Evolutionary conservation across 1,140 invertebrate species (phyloP), one percentile per base, ranked within the genome.

Genomic region (Heliconius nattereri): DNA sequence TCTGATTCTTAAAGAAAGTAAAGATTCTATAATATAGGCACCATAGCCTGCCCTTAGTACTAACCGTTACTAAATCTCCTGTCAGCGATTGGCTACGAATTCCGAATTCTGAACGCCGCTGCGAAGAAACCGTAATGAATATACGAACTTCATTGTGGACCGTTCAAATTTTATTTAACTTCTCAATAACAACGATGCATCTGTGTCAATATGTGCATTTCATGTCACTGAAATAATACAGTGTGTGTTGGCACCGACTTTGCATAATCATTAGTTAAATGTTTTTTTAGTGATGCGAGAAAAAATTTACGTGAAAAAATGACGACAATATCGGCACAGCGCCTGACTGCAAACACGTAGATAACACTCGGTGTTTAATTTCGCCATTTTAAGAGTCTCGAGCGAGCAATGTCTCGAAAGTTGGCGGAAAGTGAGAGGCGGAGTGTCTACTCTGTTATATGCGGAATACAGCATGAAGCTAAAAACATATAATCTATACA

Each of bases 91-190:
- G 71, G 54, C 54, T 73, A 81, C 71, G 83, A 89, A 89, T 90
- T 83, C 89, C 87, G 72, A 84, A 90, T 88, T 88, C 71, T 87
- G 57, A 85, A 88, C 87, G 87, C 80, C 86, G 87, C 80, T 81
- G 70, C 75, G 78, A 82, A 76, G 60, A 29, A 83, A 76, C 75
- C 80, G 70, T 85, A 82, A 82, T 86, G 87, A 89, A 88, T 88
- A 88, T 86, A 84, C 80, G 84, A 84, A 84, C 40, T 57, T 78
- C 77, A 79, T 84, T 80, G 81, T 84, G 52, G 29, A 81, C 75
- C 83, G 83, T 86, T 81, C 85, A 82, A 85, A 87, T 85, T 88
- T 85, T 89, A 88, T 88, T 90, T 88, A 87, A 88, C 78, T 86
- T 71, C 32, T 71, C 32, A 66, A 66, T 60, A n/a, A 66, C 19